Conservation (phyloP, 2,797 vertebrate species). For the Ctenochaetus hawaiiensis region DNA sequence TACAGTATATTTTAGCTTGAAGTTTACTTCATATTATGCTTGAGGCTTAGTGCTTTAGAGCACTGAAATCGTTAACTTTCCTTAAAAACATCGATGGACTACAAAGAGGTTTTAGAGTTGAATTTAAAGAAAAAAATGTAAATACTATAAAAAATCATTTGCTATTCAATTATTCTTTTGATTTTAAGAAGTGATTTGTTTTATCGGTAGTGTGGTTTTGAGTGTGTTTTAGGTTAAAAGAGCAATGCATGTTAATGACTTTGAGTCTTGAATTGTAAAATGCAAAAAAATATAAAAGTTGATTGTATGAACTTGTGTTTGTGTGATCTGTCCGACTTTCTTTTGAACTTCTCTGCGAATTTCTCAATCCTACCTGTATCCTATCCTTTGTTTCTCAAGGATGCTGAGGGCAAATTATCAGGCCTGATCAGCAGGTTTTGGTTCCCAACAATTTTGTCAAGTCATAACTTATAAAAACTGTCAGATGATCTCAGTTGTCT, state of each 20-base stretch:
- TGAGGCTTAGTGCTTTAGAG: conserved; percentile 78
- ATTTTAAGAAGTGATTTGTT: conserved; percentile 79
- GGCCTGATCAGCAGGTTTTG: conserved; percentile 45
- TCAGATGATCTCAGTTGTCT: not conserved
- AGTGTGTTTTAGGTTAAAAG: conserved; percentile 81
- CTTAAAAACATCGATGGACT: conserved; percentile 63
- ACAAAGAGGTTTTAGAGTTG: conserved; percentile 73
- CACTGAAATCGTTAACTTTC: conserved; percentile 73
- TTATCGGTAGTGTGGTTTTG: conserved; percentile 79
- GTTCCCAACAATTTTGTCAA: not conserved
- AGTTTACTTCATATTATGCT: conserved; percentile 72
- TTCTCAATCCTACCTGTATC: too few relatives aligned
- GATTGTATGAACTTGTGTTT: conserved; percentile 76
- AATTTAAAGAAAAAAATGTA: conserved; percentile 79
- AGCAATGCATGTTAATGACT: conserved; percentile 85
- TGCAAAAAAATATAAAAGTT: conserved; percentile 89
- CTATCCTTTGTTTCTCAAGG: not conserved
- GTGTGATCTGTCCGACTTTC: conserved; percentile 57
- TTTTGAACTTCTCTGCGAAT: not conserved
- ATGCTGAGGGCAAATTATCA: not conserved
- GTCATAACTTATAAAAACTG: not conserved
- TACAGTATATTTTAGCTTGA: conserved; percentile 75
- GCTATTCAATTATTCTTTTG: conserved; percentile 76
- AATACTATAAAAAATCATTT: conserved; percentile 85
- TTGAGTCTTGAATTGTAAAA: conserved; percentile 86